These are phyloP conservation scores for Cheilosia pagana DNA, from an alignment of 2,888 invertebrate species.

Conservation along the genomic window DNA sequence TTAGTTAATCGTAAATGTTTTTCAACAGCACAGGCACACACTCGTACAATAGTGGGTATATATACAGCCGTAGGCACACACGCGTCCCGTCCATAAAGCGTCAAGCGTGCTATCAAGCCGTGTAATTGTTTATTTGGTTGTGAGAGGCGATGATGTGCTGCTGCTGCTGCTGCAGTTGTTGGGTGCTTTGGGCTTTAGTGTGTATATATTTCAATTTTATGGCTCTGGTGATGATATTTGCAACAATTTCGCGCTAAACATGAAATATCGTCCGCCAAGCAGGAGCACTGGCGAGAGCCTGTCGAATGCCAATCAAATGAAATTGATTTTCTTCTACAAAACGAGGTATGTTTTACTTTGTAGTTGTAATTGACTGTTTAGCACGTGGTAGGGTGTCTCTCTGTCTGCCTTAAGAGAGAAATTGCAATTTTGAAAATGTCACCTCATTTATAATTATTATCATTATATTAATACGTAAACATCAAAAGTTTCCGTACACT, in stretches of 20 bases:
- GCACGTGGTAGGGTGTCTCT: not conserved
- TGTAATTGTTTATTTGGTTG: conserved; percentile 73
- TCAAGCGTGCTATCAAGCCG: conserved; percentile 66
- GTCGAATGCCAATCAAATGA: conserved; percentile 58
- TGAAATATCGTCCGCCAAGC: conserved; percentile 30
- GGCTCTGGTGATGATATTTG: conserved; percentile 57
- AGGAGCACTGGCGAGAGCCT: conserved; percentile 10
- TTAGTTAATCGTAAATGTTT: conserved; percentile 69
- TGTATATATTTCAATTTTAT: conserved; percentile 54
- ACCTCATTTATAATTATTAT: too few species aligned
- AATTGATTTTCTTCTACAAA: conserved; percentile 57
- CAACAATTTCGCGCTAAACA: conserved; percentile 68
- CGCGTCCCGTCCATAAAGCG: conserved; percentile 64
- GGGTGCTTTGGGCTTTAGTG: conserved; percentile 39
- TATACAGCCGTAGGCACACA: conserved; percentile 21
- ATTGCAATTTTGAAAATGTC: not conserved
- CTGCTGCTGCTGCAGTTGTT: conserved; percentile 24
- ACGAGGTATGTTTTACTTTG: conserved; percentile 51
- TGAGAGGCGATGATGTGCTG: conserved; percentile 67
- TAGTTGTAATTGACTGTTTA: conserved; percentile 36
- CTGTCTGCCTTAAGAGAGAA: not conserved
- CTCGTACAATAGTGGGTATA: not conserved
- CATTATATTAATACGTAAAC: too few species aligned
- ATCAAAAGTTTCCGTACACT: too few species aligned
- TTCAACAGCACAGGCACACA: conserved; percentile 29